Evolutionary conservation across 1,140 invertebrate genomes (phyloP).

Genomic region (Anastatus disparis): DNA sequence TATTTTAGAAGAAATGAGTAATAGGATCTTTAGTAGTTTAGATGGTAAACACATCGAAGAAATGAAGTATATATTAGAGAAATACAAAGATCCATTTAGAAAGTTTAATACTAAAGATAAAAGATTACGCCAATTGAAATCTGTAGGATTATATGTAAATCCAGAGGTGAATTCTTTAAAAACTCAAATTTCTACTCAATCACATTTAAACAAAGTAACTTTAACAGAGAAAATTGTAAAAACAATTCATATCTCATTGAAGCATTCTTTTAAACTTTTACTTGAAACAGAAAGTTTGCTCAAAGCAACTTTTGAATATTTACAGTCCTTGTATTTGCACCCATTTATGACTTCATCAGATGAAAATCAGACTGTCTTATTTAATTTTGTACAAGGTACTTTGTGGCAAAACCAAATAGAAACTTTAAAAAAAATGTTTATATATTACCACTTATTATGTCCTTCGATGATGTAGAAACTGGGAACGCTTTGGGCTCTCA

Average conservation of each 20-base stretch:
- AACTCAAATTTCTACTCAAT: neutral
- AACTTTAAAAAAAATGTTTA: slow-evolving; percentile 22
- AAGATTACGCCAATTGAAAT: neutral
- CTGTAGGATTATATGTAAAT: neutral
- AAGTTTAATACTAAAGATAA: neutral
- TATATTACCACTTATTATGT: slow-evolving; percentile 41
- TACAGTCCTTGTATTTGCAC: neutral
- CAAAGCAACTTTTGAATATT: neutral
- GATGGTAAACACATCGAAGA: neutral
- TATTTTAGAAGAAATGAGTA: neutral
- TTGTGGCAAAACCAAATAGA: slow-evolving; percentile 16
- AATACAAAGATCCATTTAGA: neutral
- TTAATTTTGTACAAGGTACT: slow-evolving; percentile 26
- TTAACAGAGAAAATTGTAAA: neutral
- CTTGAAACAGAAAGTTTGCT: slow-evolving; percentile 7
- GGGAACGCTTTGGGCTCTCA: slow-evolving; percentile 38
- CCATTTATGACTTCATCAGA: too few species aligned
- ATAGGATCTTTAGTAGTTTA: neutral
- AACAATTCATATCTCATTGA: neutral
- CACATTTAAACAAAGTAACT: neutral
- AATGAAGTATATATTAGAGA: neutral
- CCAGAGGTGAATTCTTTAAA: neutral
- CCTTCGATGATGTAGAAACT: slow-evolving; percentile 43
- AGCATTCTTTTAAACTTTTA: neutral
- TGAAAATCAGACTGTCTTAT: slow-evolving; percentile 3